These are phyloP conservation scores for Gasterosteus aculeatus DNA, from an alignment of 2,113 vertebrate genomes.

Conservation along the genomic window DNA sequence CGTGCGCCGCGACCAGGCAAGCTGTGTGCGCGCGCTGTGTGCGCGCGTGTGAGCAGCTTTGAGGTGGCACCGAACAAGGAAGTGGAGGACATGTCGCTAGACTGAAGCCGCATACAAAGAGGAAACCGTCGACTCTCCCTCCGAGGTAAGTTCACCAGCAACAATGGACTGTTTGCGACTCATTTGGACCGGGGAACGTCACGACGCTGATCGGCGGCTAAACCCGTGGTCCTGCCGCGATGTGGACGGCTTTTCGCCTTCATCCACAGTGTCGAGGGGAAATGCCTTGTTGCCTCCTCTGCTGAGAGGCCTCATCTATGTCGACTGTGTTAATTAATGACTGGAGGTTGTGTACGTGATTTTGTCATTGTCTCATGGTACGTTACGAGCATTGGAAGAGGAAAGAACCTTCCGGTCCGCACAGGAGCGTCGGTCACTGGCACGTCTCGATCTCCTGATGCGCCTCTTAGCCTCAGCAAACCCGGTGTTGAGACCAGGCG, in stretches of 20 bases:
- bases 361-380: not conserved
- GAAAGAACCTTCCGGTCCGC: not conserved
- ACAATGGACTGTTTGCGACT: not conserved
- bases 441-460: slow-evolving; percentile 3
- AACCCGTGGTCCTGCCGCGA: not conserved
- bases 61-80: slow-evolving; percentile 53
- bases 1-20: not conserved
- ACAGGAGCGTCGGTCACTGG: not conserved
- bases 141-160: slow-evolving; percentile 5
- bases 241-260: not conserved
- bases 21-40: slow-evolving; percentile 8
- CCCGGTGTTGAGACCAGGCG: not conserved
- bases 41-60: not conserved
- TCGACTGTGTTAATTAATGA: not conserved
- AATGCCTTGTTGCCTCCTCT: not conserved
- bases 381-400: not conserved
- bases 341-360: not conserved
- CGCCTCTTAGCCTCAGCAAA: slow-evolving; percentile 26
- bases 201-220: not conserved
- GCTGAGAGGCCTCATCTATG: too few species aligned
- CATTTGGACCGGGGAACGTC: not conserved
- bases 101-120: not conserved
- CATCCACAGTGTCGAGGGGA: too few species aligned
- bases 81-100: slow-evolving; percentile 26
- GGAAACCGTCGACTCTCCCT: not conserved